phyloP scores from a whole-genome alignment of 1,140 invertebrate genomes.

The Cyrtorhinus lividipennis region DNA sequence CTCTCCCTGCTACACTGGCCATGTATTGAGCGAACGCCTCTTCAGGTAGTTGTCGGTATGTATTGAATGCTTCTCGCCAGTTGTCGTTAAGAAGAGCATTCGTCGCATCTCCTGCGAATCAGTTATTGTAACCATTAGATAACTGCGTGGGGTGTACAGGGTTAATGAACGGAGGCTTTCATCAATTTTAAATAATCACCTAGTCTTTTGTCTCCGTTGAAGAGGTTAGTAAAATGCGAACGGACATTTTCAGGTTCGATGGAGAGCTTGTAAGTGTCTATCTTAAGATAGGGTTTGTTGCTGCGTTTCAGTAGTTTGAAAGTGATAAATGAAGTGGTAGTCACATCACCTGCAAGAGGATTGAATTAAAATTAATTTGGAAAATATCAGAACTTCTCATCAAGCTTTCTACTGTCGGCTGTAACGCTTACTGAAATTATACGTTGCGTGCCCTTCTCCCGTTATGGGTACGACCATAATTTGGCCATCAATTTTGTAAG shows the following conservation, averaged over 20 bases:
- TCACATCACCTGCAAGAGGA: conserved; percentile 22
- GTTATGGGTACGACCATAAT: conserved; percentile 21
- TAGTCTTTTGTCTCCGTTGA: conserved; percentile 24
- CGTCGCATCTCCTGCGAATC: conserved; percentile 31
- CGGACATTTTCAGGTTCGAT: conserved; percentile 20
- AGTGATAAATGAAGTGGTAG: conserved; percentile 3
- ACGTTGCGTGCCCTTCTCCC: conserved; percentile 20
- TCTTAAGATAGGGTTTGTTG: conserved; percentile 14
- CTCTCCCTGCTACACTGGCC: conserved; percentile 16
- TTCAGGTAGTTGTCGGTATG: conserved; percentile 44
- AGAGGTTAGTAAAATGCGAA: conserved; percentile 24
- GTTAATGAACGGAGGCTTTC: too few relatives aligned
- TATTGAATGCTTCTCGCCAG: conserved; percentile 45
- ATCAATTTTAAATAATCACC: conserved; percentile 20
- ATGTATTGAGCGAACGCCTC: conserved; percentile 30
- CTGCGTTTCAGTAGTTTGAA: conserved; percentile 18
- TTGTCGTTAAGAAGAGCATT: conserved; percentile 48
- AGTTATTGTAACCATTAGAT: too few relatives aligned
- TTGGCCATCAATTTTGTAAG: conserved; percentile 23
- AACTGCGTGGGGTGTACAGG: too few relatives aligned
- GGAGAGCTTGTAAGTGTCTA: conserved; percentile 20
- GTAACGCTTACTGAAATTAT: conserved; percentile 25
- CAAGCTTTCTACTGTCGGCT: too few relatives aligned
- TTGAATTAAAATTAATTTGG: background rate
- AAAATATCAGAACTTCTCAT: background rate